These are phyloP conservation scores for Odontomachus brunneus DNA, from an alignment of 1,140 invertebrate genomes.

Conservation along the genomic window DNA sequence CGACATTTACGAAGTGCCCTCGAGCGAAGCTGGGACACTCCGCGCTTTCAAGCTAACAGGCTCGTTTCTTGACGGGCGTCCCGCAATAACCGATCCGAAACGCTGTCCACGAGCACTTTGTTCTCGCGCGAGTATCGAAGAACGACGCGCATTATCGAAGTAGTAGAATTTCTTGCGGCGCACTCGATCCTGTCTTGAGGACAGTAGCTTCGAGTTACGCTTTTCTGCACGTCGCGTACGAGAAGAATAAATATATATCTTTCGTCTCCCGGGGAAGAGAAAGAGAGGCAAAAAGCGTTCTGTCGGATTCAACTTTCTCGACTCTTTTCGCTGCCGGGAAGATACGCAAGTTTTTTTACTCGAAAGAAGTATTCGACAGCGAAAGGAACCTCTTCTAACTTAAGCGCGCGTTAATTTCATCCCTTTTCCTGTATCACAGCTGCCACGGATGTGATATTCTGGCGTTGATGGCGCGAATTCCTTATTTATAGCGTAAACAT, in stretches of 20 bases:
- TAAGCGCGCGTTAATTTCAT: not conserved
- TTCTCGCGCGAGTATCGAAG: not conserved
- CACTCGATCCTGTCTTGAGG: not conserved
- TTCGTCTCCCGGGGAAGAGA: too few species aligned
- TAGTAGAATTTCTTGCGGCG: not conserved
- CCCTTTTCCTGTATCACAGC: not conserved
- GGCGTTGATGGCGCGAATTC: not conserved
- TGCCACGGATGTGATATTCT: not conserved
- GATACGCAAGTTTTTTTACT: conserved; percentile 4
- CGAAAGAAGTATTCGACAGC: not conserved
- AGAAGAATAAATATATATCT: not conserved
- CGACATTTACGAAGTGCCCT: conserved; percentile 9
- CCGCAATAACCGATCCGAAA: conserved; percentile 17
- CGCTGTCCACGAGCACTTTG: not conserved
- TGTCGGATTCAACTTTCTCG: not conserved
- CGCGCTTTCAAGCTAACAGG: not conserved
- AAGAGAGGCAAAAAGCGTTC: not conserved
- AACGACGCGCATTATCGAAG: not conserved
- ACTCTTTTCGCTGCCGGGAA: not conserved
- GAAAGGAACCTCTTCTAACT: not conserved
- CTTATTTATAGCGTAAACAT: not conserved
- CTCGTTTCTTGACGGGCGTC: not conserved
- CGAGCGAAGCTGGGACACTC: not conserved
- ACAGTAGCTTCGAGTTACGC: not conserved
- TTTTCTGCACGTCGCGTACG: not conserved